These are phyloP conservation scores for Cyanoderma ruficeps DNA, from an alignment of 2,113 vertebrate species.

Conservation along the genomic window DNA sequence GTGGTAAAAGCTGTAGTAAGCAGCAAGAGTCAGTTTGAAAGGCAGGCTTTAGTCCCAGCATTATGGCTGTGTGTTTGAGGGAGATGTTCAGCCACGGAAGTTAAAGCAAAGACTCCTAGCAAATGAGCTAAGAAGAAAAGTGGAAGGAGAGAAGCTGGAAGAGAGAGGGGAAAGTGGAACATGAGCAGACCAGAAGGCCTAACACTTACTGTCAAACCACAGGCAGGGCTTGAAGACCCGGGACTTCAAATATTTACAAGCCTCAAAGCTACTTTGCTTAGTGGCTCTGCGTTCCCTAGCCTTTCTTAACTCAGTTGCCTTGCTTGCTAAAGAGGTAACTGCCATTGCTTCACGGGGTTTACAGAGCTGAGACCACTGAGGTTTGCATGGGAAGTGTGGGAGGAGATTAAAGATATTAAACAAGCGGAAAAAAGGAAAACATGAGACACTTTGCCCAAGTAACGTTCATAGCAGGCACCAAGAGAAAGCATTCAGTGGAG, in stretches of 20 bases:
- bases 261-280: background rate
- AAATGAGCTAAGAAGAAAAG: background rate
- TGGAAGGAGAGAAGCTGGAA: background rate
- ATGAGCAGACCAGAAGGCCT: background rate
- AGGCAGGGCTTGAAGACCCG: background rate
- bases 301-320: background rate
- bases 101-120: background rate
- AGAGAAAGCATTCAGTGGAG: background rate
- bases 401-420: slow-evolving; percentile 4
- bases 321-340: background rate
- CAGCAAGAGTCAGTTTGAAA: background rate
- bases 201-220: background rate
- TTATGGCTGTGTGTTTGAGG: background rate
- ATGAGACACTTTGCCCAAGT: background rate
- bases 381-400: background rate
- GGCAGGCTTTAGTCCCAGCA: background rate
- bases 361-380: background rate
- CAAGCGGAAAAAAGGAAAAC: background rate
- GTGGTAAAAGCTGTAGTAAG: background rate
- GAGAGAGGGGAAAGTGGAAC: background rate
- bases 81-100: background rate
- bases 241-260: background rate
- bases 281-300: background rate
- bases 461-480: background rate
- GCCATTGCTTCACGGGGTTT: background rate